These are phyloP conservation scores for Drosophila watanabei DNA, from an alignment of 1,140 invertebrate genomes.

Conservation along the genomic window DNA sequence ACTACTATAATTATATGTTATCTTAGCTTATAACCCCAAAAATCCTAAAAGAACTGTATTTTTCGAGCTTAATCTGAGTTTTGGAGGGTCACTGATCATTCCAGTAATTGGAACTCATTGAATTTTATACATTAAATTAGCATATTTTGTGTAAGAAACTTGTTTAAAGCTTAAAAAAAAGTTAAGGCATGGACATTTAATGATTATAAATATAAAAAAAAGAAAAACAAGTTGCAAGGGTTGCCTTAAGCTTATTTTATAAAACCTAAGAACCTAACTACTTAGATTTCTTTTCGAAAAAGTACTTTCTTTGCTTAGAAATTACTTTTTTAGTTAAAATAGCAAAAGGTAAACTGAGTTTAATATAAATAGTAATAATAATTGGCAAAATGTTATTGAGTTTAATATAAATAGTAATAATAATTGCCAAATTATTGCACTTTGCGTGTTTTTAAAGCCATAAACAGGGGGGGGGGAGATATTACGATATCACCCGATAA, in stretches of 20 bases:
- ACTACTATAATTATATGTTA: neutral
- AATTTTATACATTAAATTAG: neutral
- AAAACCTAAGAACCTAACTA: neutral
- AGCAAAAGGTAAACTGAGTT: too few relatives aligned
- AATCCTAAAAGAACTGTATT: too few relatives aligned
- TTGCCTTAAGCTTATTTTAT: neutral
- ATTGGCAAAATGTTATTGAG: too few relatives aligned
- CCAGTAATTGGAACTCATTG: neutral
- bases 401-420: too few relatives aligned
- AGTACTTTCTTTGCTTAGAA: neutral
- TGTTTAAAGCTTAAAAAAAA: neutral
- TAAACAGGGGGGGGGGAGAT: neutral
- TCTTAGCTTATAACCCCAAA: neutral
- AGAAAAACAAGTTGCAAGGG: neutral
- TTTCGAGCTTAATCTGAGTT: neutral
- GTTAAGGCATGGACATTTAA: neutral
- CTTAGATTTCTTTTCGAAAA: neutral
- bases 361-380: too few relatives aligned
- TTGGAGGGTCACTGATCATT: neutral
- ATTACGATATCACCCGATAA: slow-evolving; percentile 20
- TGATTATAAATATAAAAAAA: neutral
- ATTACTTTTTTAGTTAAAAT: too few relatives aligned
- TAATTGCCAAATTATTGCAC: neutral
- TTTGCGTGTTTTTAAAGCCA: neutral
- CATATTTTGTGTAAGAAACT: neutral